Evolutionary conservation across 2,113 vertebrate genomes (phyloP).

Genomic region (Otis tarda): DNA sequence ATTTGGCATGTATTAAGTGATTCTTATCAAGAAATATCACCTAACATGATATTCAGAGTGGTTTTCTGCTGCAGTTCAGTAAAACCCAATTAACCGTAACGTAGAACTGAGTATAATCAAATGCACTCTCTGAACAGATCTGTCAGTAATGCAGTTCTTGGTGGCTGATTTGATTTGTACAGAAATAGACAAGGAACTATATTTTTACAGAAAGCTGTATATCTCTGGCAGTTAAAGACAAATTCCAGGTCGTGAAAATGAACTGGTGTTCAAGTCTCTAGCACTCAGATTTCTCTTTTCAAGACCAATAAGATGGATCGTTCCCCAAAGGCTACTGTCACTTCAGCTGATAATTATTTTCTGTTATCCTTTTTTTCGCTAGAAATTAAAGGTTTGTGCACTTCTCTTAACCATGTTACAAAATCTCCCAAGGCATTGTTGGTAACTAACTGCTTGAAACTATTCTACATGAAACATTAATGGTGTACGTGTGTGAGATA

Average conservation of each 20-base stretch:
- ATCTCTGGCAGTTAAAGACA: slow-evolving; percentile 56
- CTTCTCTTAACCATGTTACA: slow-evolving; percentile 46
- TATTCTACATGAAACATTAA: neutral
- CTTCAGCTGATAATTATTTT: slow-evolving; percentile 67
- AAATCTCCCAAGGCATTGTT: slow-evolving; percentile 32
- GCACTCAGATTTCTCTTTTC: slow-evolving; percentile 38
- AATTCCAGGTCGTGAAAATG: slow-evolving; percentile 61
- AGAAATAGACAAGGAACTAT: slow-evolving; percentile 31
- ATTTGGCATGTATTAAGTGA: neutral
- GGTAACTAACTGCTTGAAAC: slow-evolving; percentile 3
- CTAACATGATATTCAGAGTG: neutral
- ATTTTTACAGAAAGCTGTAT: slow-evolving; percentile 47
- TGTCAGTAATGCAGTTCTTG: slow-evolving; percentile 33
- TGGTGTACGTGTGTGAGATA: neutral
- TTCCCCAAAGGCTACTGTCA: slow-evolving; percentile 57
- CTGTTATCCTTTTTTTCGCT: slow-evolving; percentile 50
- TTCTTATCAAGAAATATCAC: neutral
- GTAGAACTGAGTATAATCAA: slow-evolving; percentile 28
- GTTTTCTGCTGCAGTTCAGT: slow-evolving; percentile 9
- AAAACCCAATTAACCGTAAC: slow-evolving; percentile 37
- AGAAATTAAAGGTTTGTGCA: slow-evolving; percentile 49
- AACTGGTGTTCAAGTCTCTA: slow-evolving; percentile 29
- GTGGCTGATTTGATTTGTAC: slow-evolving; percentile 32
- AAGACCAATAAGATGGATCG: slow-evolving; percentile 37
- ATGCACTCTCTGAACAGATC: slow-evolving; percentile 22